Base-by-base conservation (phyloP, 1,140 invertebrate species). In the Formica exsecta region DNA sequence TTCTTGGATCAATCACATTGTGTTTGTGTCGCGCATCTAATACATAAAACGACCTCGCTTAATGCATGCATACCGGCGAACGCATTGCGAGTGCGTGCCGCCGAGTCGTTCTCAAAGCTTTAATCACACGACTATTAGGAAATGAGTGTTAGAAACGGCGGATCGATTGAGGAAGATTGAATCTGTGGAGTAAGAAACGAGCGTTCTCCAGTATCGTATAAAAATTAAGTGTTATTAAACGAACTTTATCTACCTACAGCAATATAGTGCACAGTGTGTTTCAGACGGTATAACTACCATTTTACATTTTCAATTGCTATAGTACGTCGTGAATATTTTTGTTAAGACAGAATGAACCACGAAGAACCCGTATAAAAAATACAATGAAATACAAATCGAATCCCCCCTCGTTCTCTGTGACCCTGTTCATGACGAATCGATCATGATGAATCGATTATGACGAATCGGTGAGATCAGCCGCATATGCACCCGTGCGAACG, bases 361-460 rank as follows among this genome's bases (percentile, higher is more conserved):
- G 41, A 62, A 62, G 9, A 38, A 57, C n/a, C 2, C 11, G 11
- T 22, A 51, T 32, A 79, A 66, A 7, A 51, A 51, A 51, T 51
- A 19, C 4, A 51, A 51, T 51, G 16, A 19, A 51, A 48, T 48
- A 48, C 44, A 11, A 48, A 13, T 48, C 44, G 44, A 48, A 51
- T n/a, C 54, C 3, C 22, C 32, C 32, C 32, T 32, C 36, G 16
- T 22, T 54, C 41, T 73, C 68, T 32, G 6, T 16, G 16, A 7
- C 29, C 3, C 62, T 41, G 36, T 57, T 29, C 80, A 44, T 44
- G 9, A 44, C 41, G 41, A 44, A 44, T 44, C 41, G 91, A 91
- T 91, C 90, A 93, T 94, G 92, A 93, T 92, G 92, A 94, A 94
- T 94, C 91, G 91, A 29, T 29, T 1, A 29, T 94, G 92, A 93